phyloP scores from a whole-genome alignment of 2,113 vertebrate genomes.

The Anolis carolinensis region DNA sequence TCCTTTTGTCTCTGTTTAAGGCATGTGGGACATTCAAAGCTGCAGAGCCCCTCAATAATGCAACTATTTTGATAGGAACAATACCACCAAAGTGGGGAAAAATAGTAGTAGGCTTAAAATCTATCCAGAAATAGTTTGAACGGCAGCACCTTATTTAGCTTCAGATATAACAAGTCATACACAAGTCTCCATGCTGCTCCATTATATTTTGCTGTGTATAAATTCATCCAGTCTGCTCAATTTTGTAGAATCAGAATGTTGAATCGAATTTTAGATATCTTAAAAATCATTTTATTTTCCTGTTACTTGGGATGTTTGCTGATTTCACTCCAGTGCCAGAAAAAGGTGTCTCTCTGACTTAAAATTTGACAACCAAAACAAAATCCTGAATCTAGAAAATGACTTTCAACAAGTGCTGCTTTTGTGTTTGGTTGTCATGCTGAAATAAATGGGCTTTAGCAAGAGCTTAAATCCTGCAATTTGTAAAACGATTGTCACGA shows the following conservation, averaged over 20 bases:
- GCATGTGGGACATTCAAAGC: constrained; percentile 9
- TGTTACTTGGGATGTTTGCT: not conserved
- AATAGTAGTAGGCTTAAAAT: not conserved
- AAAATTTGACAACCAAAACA: not conserved
- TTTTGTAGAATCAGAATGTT: not conserved
- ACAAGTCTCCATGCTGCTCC: not conserved
- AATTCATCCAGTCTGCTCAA: not conserved
- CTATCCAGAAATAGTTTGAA: not conserved
- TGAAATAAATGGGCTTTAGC: not conserved
- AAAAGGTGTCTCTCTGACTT: not conserved
- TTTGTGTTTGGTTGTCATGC: not conserved
- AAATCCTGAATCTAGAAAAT: not conserved
- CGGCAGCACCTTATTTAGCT: not conserved
- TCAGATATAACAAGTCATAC: not conserved
- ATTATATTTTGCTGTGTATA: not conserved
- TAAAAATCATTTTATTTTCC: not conserved
- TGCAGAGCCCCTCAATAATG: not conserved
- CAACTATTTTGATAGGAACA: not conserved
- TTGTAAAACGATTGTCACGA: not conserved
- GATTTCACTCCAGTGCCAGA: not conserved
- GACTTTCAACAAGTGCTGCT: not conserved
- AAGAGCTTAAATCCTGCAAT: not conserved
- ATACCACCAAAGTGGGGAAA: not conserved
- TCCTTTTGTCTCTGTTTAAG: constrained; percentile 18
- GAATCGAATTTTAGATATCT: not conserved